These are phyloP conservation scores for Pangasianodon hypophthalmus DNA, from an alignment of 2,113 vertebrate species.

Conservation along the genomic window DNA sequence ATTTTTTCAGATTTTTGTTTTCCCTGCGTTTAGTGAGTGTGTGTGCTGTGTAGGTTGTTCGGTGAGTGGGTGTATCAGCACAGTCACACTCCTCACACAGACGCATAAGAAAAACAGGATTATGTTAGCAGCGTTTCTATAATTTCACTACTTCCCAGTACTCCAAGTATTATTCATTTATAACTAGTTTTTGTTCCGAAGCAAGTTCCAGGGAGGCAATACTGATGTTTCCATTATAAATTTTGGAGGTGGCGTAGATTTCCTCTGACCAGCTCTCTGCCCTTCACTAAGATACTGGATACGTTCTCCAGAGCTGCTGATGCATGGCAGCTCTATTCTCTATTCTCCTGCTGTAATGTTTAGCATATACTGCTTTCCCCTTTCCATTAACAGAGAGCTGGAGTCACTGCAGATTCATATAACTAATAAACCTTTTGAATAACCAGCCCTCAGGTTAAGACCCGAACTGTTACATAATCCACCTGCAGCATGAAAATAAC, in stretches of 20 bases:
- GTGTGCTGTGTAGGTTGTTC: not conserved
- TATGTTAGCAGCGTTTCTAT: too few species aligned
- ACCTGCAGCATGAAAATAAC: not conserved
- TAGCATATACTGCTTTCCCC: not conserved
- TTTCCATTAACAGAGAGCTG: not conserved
- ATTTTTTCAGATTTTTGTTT: not conserved
- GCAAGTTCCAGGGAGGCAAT: not conserved
- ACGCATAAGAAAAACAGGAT: not conserved
- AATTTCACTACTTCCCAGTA: not conserved
- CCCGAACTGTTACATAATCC: too few species aligned
- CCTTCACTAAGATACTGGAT: not conserved
- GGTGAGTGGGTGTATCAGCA: not conserved
- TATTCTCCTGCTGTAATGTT: not conserved
- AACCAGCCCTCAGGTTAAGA: not conserved
- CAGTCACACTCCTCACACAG: not conserved
- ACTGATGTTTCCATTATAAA: not conserved
- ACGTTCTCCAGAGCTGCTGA: not conserved
- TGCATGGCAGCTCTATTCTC: not conserved
- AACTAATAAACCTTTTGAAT: not conserved
- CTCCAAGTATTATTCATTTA: not conserved
- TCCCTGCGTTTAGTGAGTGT: not conserved
- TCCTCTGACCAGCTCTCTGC: not conserved
- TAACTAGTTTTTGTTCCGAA: not conserved
- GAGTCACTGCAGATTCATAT: not conserved
- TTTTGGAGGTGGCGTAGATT: not conserved